A percentile compares a stretch with the other conserved stretches of the same genome.
phyloP scores from a whole-genome alignment of 64 coral and sea anemone species.

The Actinia equina region DNA sequence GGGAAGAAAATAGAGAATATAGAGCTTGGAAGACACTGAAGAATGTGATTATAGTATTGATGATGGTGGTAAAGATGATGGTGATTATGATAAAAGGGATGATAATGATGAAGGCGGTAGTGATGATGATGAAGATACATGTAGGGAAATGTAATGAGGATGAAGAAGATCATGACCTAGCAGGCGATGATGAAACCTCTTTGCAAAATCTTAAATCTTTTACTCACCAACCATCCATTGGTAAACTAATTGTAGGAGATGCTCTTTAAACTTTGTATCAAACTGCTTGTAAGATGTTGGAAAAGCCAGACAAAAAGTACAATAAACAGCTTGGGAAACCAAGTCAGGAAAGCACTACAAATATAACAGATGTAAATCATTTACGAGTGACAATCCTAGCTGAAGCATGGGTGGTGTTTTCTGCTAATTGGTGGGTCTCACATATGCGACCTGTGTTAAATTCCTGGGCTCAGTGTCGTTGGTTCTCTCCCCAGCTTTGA shows the following conservation, averaged over 20 bases:
- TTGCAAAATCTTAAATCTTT: background rate
- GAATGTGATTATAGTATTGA: background rate
- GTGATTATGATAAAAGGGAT: background rate
- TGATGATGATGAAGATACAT: background rate
- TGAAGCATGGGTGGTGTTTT: no score
- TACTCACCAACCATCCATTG: constrained; percentile 42
- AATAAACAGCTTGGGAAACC: constrained; percentile 86
- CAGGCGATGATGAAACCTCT: background rate
- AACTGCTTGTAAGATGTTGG: constrained; percentile 97
- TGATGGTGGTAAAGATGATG: background rate
- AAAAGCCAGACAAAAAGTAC: constrained; percentile 85
- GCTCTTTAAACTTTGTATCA: constrained; percentile 75
- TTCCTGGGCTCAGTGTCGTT: no score
- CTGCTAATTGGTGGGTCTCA: no score
- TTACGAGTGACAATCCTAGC: no score
- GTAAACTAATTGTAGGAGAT: constrained; percentile 62
- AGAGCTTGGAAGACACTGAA: background rate
- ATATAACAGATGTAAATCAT: constrained; percentile 4
- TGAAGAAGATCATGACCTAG: background rate
- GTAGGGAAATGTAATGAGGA: background rate
- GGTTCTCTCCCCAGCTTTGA: no score
- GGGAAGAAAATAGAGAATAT: background rate
- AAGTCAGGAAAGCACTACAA: constrained; percentile 55
- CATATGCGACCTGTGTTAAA: no score
- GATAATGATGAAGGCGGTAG: background rate